Conservation (phyloP, 2,888 invertebrate genomes). For the Schrankia costaestrigalis region DNA sequence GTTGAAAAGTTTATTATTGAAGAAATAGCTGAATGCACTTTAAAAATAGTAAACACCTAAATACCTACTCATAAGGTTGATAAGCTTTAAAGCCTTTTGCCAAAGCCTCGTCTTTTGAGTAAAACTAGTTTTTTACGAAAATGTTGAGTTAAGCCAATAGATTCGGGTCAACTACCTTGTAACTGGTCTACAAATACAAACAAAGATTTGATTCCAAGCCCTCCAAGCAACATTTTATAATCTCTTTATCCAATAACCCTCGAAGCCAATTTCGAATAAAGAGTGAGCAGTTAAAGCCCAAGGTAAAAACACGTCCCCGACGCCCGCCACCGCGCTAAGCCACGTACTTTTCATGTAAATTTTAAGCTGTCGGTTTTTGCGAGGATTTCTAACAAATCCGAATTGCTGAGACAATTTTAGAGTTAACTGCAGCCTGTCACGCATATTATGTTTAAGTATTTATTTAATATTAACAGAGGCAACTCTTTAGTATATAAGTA, state of each 20-base stretch:
- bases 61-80: too few relatives aligned
- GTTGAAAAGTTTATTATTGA: too few relatives aligned
- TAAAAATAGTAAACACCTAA: too few relatives aligned
- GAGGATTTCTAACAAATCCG: conserved; percentile 48
- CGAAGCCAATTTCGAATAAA: conserved; percentile 58
- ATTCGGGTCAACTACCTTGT: too few relatives aligned
- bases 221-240: conserved; percentile 48
- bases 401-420: conserved; percentile 49
- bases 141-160: too few relatives aligned
- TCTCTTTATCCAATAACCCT: conserved; percentile 57
- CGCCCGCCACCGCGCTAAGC: conserved; percentile 42
- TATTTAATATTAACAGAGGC: conserved; percentile 3
- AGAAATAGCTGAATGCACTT: too few relatives aligned
- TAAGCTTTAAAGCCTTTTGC: too few relatives aligned
- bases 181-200: conserved; percentile 15
- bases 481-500: not conserved
- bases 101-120: too few relatives aligned
- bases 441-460: conserved; percentile 12
- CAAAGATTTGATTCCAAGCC: conserved; percentile 35
- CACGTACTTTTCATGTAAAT: conserved; percentile 62
- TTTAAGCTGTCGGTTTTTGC: conserved; percentile 57
- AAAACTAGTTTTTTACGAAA: too few relatives aligned
- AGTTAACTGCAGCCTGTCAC: conserved; percentile 38
- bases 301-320: conserved; percentile 54
- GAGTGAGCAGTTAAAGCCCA: conserved; percentile 56